Evolutionary conservation across 1,140 invertebrate genomes (phyloP).

Genomic region (Orius laevigatus): DNA sequence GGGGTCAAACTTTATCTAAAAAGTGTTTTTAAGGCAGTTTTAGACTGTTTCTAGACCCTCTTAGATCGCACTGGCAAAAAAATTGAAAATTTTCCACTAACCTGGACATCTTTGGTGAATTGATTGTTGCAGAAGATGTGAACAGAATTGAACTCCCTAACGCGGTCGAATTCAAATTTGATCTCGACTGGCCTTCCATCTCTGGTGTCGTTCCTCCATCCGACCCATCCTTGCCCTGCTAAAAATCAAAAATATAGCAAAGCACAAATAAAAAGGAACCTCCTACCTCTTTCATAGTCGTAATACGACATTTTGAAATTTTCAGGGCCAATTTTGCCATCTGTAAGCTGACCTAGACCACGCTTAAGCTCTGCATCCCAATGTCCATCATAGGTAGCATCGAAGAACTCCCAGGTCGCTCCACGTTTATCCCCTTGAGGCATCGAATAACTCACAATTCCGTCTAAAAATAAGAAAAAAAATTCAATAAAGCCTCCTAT

Average conservation of each 20-base stretch:
- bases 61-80: too few species aligned
- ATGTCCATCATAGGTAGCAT: constrained; percentile 62
- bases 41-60: too few species aligned
- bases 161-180: constrained; percentile 73
- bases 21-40: too few species aligned
- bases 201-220: constrained; percentile 71
- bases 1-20: too few species aligned
- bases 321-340: constrained; percentile 47
- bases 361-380: constrained; percentile 40
- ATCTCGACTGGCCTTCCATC: constrained; percentile 48
- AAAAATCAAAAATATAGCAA: background rate
- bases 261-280: background rate
- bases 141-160: constrained; percentile 70
- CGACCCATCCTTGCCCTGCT: constrained; percentile 64
- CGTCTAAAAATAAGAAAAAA: constrained; percentile 37
- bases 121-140: constrained; percentile 70
- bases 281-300: constrained; percentile 31
- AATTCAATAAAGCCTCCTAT: background rate
- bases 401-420: constrained; percentile 53
- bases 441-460: constrained; percentile 63
- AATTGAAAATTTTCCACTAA: constrained; percentile 27
- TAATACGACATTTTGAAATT: constrained; percentile 44
- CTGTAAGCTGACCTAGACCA: constrained; percentile 55
- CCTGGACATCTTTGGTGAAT: constrained; percentile 64
- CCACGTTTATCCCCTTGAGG: constrained; percentile 60